Conservation (phyloP, 2,888 invertebrate species). For the Notodonta ziczac region DNA sequence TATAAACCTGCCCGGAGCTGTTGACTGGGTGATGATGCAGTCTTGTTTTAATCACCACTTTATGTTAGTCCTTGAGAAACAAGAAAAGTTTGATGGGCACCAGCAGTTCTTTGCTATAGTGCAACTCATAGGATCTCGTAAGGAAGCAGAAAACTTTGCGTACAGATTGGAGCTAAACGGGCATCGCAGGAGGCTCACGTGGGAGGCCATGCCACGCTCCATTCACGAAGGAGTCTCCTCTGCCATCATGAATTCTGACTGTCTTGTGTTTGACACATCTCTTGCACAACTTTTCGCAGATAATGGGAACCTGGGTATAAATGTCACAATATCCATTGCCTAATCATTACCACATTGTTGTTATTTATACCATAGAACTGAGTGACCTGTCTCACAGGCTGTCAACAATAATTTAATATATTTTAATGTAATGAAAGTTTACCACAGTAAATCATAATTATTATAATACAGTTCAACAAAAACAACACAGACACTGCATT, state of each 20-base stretch:
- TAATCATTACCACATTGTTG: constrained; percentile 71
- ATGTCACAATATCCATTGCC: constrained; percentile 98
- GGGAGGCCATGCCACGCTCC: constrained; percentile 99
- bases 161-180: constrained; percentile 99
- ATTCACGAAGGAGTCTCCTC: constrained; percentile 99
- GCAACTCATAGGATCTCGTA: constrained; percentile 98
- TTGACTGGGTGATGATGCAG: constrained; percentile 99
- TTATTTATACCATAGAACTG: constrained; percentile 25
- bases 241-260: constrained; percentile 99
- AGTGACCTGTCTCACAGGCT: constrained; percentile 48
- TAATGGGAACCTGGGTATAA: constrained; percentile 99
- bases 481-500: constrained; percentile 30
- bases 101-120: constrained; percentile 99
- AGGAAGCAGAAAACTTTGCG: constrained; percentile 99
- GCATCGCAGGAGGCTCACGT: constrained; percentile 96
- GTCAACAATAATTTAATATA: constrained; percentile 50
- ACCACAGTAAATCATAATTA: constrained; percentile 19
- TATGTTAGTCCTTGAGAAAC: constrained; percentile 99
- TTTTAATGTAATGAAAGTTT: constrained; percentile 48
- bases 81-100: constrained; percentile 98
- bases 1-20: constrained; percentile 99
- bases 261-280: constrained; percentile 98
- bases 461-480: constrained; percentile 24
- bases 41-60: constrained; percentile 99
- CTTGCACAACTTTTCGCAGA: constrained; percentile 99